These are phyloP conservation scores for Acropternis orthonyx DNA, from an alignment of 2,797 vertebrate species.

Conservation along the genomic window DNA sequence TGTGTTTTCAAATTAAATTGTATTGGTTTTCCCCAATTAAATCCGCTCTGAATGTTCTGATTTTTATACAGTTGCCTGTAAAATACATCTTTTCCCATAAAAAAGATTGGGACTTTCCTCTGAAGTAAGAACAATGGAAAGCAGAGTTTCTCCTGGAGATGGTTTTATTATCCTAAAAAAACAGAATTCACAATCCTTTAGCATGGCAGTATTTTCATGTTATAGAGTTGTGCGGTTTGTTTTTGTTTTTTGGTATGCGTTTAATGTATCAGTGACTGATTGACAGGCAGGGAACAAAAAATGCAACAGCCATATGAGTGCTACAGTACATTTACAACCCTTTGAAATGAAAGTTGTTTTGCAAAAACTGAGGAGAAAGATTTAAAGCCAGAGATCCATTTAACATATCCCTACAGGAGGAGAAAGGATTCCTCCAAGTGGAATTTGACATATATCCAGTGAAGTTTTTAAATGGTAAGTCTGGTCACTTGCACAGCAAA, in stretches of 20 bases:
- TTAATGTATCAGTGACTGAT: not conserved
- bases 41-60: not conserved
- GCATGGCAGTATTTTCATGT: not conserved
- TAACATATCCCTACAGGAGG: not conserved
- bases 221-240: not conserved
- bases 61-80: not conserved
- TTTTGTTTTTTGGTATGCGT: not conserved
- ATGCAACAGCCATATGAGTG: not conserved
- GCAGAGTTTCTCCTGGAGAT: not conserved
- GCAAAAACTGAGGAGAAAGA: not conserved
- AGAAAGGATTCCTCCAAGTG: not conserved
- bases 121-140: not conserved
- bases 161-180: not conserved
- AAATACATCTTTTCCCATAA: not conserved
- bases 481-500: conserved; percentile 13
- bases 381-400: not conserved
- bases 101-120: not conserved
- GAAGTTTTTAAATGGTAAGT: not conserved
- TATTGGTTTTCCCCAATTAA: not conserved
- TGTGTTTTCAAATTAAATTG: not conserved
- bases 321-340: not conserved
- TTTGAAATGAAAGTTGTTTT: conserved; percentile 29
- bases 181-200: not conserved
- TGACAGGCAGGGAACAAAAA: not conserved
- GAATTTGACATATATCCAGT: not conserved